Evolutionary conservation across 2,113 vertebrate genomes (phyloP), one percentile per base, ranked within the genome.

Genomic region (Muscicapa adusta): DNA sequence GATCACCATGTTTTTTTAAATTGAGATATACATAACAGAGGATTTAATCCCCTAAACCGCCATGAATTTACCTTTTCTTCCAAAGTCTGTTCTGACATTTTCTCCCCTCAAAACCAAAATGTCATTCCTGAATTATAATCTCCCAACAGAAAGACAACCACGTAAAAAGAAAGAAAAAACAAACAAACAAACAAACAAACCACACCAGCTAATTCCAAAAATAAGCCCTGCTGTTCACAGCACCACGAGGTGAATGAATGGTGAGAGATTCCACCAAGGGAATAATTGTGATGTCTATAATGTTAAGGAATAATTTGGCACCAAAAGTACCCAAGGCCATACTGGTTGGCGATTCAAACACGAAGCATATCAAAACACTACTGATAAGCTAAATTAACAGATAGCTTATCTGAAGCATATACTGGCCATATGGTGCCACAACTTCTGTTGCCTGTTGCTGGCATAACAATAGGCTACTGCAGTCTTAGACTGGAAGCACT

Each of bases 361-460:
- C 9, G 93, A 97, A 97, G 98, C 98, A 98, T 98, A 99, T 98
- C 98, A 98, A 98, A 97, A 97, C 88, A 96, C 97, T 96, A 97
- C 97, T 98, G 98, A 98, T 98, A 98, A 98, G 97, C 98, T 98
- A 98, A 98, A 98, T 98, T 98, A 98, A 96, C 97, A 98, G 98
- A 98, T 98, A 97, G 98, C 98, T 98, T 98, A 98, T 98, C 98
- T 98, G 98, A 98, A 98, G 98, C 98, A 98, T 98, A 99, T 98
- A 99, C 97, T 94, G 98, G 98, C 98, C 99, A 99, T 99, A 99
- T 99, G 99, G 98, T 99, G 98, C 97, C 98, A 98, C 98, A 98
- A 98, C 98, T 98, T 98, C 98, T 97, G 96, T 98, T 96, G 98
- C 98, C 98, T 99, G 98, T 99, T 99, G 99, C 98, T 98, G 98